Conservation (phyloP, 37 sponge, comb jelly and placozoan genomes). For the Eunapius fragilis region DNA sequence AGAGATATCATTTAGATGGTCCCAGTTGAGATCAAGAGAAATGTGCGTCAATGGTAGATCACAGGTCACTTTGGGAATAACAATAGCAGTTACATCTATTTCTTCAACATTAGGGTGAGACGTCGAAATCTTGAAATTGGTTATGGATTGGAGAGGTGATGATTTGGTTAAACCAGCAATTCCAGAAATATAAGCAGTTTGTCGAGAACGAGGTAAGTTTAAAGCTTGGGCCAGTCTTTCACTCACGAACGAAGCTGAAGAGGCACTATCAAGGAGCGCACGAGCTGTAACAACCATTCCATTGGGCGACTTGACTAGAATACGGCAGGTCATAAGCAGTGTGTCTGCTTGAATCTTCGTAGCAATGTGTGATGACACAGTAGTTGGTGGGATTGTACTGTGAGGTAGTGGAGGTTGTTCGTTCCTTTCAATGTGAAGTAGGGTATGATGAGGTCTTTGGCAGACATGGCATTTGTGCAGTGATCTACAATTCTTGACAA, state of each 20-base stretch:
- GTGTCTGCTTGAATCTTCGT: not conserved
- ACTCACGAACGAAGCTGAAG: slow-evolving; percentile 51
- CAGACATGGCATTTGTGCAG: slow-evolving; percentile 18
- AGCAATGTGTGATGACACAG: not conserved
- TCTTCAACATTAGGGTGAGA: not conserved
- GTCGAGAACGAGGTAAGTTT: slow-evolving; percentile 7
- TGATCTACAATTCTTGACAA: slow-evolving; percentile 35
- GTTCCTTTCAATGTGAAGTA: slow-evolving; percentile 26
- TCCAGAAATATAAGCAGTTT: slow-evolving; percentile 37
- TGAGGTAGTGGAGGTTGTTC: too few species aligned
- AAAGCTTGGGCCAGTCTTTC: slow-evolving; percentile 35
- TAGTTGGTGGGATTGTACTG: too few species aligned
- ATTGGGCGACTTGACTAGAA: too few species aligned
- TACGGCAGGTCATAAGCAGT: not conserved
- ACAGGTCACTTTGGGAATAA: slow-evolving; percentile 40
- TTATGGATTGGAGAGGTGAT: slow-evolving; percentile 15
- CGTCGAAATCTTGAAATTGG: slow-evolving; percentile 23
- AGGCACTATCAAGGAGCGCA: slow-evolving; percentile 43
- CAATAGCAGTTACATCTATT: slow-evolving; percentile 28
- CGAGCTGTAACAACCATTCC: slow-evolving; percentile 13
- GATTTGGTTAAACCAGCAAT: slow-evolving; percentile 33
- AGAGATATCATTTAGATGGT: not conserved
- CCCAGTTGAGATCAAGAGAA: slow-evolving; percentile 16
- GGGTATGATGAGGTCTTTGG: slow-evolving; percentile 49
- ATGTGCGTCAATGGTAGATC: slow-evolving; percentile 31